Evolutionary conservation across 2,797 vertebrate genomes (phyloP), one percentile per base, ranked within the genome.

Genomic region (Lates japonicus): DNA sequence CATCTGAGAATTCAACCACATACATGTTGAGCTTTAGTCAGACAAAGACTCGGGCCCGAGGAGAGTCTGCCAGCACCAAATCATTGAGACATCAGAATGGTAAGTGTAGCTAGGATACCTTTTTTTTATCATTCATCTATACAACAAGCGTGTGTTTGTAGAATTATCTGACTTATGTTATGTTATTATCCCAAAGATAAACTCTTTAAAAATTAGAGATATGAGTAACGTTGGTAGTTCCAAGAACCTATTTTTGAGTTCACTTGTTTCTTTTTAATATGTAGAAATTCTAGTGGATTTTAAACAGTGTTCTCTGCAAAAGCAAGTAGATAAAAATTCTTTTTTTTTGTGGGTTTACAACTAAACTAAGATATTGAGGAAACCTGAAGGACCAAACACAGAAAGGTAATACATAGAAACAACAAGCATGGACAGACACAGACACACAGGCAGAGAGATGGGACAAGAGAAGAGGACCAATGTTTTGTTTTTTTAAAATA

Each of bases 301-400:
- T 60, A 25, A 64, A 33, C 31, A 33, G 10, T 33, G 13, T 67
- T 57, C 66, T 44, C 57, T n/a, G n/a, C n/a, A 71, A 75, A 70
- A 70, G 12, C 41, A 49, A 31, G 5, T 5, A 11, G 31, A 42
- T n/a, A 5, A 60, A 48, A 55, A 1, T 51, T 10, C n/a, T n/a
- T n/a, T 44, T 1, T n/a, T 41, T 62, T 41, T 3, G 4, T 41
- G 22, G 20, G 20, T 62, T 33, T 44, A 37, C 2, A 16, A n/a
- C n/a, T n/a, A 55, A 66, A 61, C 29, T 0, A 63, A 55, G 6
- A 64, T 42, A 35, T 19, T 71, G 11, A 9, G 1, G 2, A 67
- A 17, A 19, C 20, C 14, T 35, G 20, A 65, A 25, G 5, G 8
- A 74, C 41, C 29, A 44, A 58, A 61, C 57, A 62, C 4, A 25